Evolutionary conservation across 92 coral and sea anemone genomes (phyloP), one percentile per base, ranked within the genome.

Genomic region (Zoanthus gigantus): DNA sequence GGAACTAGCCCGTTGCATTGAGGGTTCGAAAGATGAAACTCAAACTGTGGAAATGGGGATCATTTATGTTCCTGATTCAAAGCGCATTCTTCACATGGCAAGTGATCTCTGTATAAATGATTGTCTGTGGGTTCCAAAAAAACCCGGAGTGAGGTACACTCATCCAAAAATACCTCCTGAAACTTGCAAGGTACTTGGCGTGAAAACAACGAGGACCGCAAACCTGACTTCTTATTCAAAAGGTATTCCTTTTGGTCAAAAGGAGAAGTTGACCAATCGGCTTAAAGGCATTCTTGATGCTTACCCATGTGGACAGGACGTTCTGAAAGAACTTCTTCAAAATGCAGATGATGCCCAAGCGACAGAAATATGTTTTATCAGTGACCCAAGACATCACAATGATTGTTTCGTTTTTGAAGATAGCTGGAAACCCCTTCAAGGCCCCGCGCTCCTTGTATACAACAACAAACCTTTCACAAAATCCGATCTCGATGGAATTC

Each of bases 341-440:
- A 94, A 95, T 78, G 96, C 98, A 72, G 98, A 95, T 45, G 98
- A 95, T 75, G 96, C 98, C 2, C 89, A 90, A 65, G 98, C 98
- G 15, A 92, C 92, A 12, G 91, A 92, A 85, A 53, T 95, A 30
- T 90, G 95, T 58, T 95, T 95, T 58, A 92, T 95, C 73, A 90
- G 78, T 47, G 98, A 95, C 80, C 92, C 95, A 14, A 92, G 98
- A 9, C 63, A 71, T 0, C 97, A 94, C 34, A 80, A 67, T 28
- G 71, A 82, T 60, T 75, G 85, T 18, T 72, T 80, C 12, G 94
- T 94, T 1, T 92, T 96, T 74, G 95, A 77, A 68, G 92, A 96
- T 15, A 69, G 88, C 23, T 92, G 97, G 95, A 91, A 96, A 67
- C 92, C 92, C 4, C 88, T 94, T 23, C 96, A 95, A 83, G 98